Conservation (phyloP, 92 coral and sea anemone species). For the Phenganax stokvisi region DNA sequence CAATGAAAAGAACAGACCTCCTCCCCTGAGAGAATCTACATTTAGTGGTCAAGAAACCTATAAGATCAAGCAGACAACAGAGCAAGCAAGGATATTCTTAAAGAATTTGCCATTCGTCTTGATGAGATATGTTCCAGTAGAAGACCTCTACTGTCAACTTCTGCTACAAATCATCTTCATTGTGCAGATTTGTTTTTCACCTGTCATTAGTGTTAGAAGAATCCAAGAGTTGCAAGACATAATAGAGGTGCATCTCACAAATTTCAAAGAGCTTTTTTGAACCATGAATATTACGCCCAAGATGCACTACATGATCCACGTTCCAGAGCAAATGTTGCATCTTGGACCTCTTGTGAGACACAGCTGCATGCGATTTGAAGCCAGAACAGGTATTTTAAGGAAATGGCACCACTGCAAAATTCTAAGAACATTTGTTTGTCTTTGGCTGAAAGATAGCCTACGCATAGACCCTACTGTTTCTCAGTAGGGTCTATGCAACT, state of each 20-base stretch:
- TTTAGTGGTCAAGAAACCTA: conserved; percentile 34
- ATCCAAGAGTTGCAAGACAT: conserved; percentile 12
- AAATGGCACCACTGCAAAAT: conserved; percentile 48
- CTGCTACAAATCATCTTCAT: conserved; percentile 15
- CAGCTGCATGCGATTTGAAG: conserved; percentile 67
- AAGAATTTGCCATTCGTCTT: conserved; percentile 52
- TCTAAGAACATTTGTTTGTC: conserved; percentile 60
- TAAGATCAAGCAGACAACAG: conserved; percentile 36
- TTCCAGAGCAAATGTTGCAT: conserved; percentile 53
- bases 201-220: conserved; percentile 14
- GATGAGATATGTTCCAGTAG: conserved; percentile 42
- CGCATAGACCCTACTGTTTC: no score
- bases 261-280: conserved; percentile 12
- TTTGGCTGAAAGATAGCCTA: conserved; percentile 53
- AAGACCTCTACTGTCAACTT: conserved; percentile 38
- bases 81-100: conserved; percentile 41
- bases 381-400: conserved; percentile 57
- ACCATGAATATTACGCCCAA: conserved; percentile 52
- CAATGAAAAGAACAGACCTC: conserved; percentile 32
- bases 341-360: conserved; percentile 63
- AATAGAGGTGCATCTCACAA: not conserved
- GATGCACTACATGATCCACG: conserved; percentile 60
- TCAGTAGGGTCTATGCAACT: no score
- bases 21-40: conserved; percentile 30
- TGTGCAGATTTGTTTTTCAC: conserved; percentile 37